phyloP scores from a whole-genome alignment of 2,888 invertebrate species.

The Thereva unica region DNA sequence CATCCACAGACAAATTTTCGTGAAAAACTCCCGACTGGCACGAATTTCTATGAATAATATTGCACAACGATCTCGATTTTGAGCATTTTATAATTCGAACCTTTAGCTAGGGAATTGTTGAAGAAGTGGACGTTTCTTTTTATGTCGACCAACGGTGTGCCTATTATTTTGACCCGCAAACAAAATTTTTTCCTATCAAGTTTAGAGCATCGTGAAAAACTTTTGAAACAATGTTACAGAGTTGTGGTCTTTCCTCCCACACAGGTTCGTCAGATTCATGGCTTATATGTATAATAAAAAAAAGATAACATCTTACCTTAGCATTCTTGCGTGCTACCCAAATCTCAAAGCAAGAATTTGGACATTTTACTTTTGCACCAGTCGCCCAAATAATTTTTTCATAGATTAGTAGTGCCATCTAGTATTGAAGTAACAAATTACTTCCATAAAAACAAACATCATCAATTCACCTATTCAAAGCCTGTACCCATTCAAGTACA shows the following conservation, averaged over 20 bases:
- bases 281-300: too few relatives aligned
- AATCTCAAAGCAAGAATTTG: too few relatives aligned
- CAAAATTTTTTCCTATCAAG: slow-evolving; percentile 12
- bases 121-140: slow-evolving; percentile 27
- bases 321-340: too few relatives aligned
- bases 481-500: too few relatives aligned
- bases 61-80: slow-evolving; percentile 19
- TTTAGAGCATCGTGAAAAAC: slow-evolving; percentile 1
- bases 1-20: too few relatives aligned
- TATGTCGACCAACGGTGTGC: slow-evolving; percentile 7
- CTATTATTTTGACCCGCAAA: slow-evolving; percentile 13
- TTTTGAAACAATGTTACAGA: slow-evolving; percentile 6
- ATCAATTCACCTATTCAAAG: too few relatives aligned
- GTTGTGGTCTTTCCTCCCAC: slow-evolving; percentile 8
- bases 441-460: too few relatives aligned
- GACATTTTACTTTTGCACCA: too few relatives aligned
- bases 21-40: slow-evolving; percentile 22
- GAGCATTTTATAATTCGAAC: slow-evolving; percentile 18
- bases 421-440: too few relatives aligned
- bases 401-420: too few relatives aligned
- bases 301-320: too few relatives aligned
- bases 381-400: too few relatives aligned
- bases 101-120: slow-evolving; percentile 11
- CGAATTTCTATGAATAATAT: slow-evolving; percentile 12
- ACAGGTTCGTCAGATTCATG: slow-evolving; percentile 7